These are phyloP conservation scores for Melanogrammus aeglefinus DNA, from an alignment of 2,797 vertebrate species.

Conservation along the genomic window DNA sequence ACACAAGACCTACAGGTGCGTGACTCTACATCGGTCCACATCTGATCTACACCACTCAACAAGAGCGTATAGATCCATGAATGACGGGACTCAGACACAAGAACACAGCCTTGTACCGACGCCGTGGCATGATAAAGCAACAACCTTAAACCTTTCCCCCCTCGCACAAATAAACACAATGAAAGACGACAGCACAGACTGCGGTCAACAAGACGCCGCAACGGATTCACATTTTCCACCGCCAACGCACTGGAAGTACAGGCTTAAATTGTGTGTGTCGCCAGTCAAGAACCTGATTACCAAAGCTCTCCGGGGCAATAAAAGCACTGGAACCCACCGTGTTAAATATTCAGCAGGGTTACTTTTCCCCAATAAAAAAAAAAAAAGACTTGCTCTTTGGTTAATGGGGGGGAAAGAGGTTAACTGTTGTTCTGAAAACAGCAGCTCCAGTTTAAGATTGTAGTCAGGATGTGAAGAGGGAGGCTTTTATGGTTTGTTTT, in stretches of 20 bases:
- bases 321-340: conserved; percentile 26
- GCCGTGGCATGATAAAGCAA: neutral
- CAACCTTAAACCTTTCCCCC: neutral
- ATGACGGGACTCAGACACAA: neutral
- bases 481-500: neutral
- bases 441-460: neutral
- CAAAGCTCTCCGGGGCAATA: conserved; percentile 19
- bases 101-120: neutral
- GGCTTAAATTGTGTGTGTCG: conserved; percentile 22
- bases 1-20: conserved; percentile 28
- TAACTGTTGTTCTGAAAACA: conserved; percentile 21
- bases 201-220: neutral
- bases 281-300: conserved; percentile 30
- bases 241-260: neutral
- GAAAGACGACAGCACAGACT: neutral
- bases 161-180: neutral
- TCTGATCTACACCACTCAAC: conserved; percentile 10
- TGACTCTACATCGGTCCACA: conserved; percentile 16
- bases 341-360: conserved; percentile 55
- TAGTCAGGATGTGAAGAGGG: neutral
- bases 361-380: conserved; percentile 65
- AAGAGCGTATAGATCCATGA: too few species aligned
- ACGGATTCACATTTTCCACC: conserved; percentile 45
- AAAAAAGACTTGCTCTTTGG: conserved; percentile 31
- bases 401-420: conserved; percentile 56